Percentiles rank a stretch among this genome's conserved stretches.
These are phyloP conservation scores for Melanotaenia trifasciata DNA, from an alignment of 2,797 vertebrate species.

Conservation along the genomic window DNA sequence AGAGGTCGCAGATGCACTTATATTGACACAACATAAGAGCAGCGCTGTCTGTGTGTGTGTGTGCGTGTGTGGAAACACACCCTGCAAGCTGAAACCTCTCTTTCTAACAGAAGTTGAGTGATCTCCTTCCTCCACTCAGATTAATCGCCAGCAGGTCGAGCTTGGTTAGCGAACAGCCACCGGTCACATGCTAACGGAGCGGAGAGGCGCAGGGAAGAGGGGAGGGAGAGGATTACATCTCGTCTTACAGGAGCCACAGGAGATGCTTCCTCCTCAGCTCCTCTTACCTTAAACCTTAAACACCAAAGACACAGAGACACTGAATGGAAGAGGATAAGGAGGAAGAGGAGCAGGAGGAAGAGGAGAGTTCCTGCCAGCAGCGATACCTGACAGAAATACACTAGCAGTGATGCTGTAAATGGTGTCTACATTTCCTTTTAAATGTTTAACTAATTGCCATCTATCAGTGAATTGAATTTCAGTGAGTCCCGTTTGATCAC, in stretches of 20 bases:
- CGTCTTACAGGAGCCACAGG: slow-evolving; percentile 58
- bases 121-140: slow-evolving; percentile 38
- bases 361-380: neutral
- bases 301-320: slow-evolving; percentile 17
- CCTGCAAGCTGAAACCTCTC: slow-evolving; percentile 37
- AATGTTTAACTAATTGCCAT: slow-evolving; percentile 9
- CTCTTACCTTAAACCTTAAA: slow-evolving; percentile 53
- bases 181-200: slow-evolving; percentile 34
- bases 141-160: slow-evolving; percentile 34
- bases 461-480: neutral
- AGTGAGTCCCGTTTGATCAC: neutral
- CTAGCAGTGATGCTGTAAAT: slow-evolving; percentile 2
- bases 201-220: neutral
- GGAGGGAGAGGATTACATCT: slow-evolving; percentile 18
- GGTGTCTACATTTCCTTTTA: neutral
- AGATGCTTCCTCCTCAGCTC: slow-evolving; percentile 61
- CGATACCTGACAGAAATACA: slow-evolving; percentile 15
- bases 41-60: neutral
- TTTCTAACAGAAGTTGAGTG: slow-evolving; percentile 41
- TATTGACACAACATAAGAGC: slow-evolving; percentile 59
- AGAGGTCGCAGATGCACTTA: slow-evolving; percentile 62
- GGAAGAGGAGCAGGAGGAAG: neutral
- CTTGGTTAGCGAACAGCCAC: slow-evolving; percentile 46
- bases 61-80: slow-evolving; percentile 26
- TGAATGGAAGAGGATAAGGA: neutral